Evolutionary conservation across 2,888 invertebrate species (phyloP).

Genomic region (Pelosia muscerda): DNA sequence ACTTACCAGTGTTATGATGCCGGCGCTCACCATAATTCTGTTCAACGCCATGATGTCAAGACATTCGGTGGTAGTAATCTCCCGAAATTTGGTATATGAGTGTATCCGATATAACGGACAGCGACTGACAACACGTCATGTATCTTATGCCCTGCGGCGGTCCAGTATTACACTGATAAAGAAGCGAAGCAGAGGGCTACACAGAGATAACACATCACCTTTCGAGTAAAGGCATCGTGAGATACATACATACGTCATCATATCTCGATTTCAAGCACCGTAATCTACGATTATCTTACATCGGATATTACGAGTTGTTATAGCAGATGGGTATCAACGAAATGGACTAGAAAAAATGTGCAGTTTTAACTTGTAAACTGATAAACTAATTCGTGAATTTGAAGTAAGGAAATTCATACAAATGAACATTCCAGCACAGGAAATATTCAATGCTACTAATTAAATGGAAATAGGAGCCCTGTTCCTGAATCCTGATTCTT

Average conservation of each 20-base stretch:
- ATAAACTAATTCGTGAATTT: background rate
- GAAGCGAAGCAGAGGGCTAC: slow-evolving; percentile 44
- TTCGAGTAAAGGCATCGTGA: slow-evolving; percentile 40
- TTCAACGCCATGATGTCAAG: slow-evolving; percentile 52
- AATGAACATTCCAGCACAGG: background rate
- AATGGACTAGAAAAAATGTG: slow-evolving; percentile 5
- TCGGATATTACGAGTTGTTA: slow-evolving; percentile 8
- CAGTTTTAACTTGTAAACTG: background rate
- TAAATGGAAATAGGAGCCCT: too few species aligned
- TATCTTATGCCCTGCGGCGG: slow-evolving; percentile 40
- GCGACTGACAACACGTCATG: slow-evolving; percentile 29
- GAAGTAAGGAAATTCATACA: background rate
- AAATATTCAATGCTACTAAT: too few species aligned
- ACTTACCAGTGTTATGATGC: slow-evolving; percentile 61
- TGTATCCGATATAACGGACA: slow-evolving; percentile 15
- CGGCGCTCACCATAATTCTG: slow-evolving; percentile 60
- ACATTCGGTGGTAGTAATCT: slow-evolving; percentile 4
- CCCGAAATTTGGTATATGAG: slow-evolving; percentile 26
- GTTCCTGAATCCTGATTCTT: background rate
- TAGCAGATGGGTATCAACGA: background rate
- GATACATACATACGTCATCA: slow-evolving; percentile 41
- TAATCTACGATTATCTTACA: slow-evolving; percentile 15
- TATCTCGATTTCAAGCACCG: slow-evolving; percentile 30
- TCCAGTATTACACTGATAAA: slow-evolving; percentile 62
- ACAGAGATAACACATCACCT: slow-evolving; percentile 50